Conservation (phyloP, 2,888 invertebrate genomes). For the Drosophila neotestacea region DNA sequence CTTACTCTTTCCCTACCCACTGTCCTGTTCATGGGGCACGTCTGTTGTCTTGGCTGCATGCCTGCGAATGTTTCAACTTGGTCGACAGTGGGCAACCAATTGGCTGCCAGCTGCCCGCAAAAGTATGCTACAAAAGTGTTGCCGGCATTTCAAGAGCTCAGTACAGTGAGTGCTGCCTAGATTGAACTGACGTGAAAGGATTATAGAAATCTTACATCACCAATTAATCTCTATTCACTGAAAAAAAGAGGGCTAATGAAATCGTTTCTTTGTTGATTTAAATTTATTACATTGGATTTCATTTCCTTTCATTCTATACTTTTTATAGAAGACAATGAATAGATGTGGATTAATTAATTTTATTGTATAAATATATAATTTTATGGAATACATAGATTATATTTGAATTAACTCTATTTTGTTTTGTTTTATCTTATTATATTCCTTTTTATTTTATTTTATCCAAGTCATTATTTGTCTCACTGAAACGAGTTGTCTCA, state of each 20-base stretch:
- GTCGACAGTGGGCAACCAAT: conserved; percentile 50
- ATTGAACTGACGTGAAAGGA: too few relatives aligned
- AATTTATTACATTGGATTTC: too few relatives aligned
- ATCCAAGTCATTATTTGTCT: neutral
- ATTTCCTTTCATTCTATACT: too few relatives aligned
- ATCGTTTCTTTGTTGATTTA: too few relatives aligned
- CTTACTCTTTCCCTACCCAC: neutral
- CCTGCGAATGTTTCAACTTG: conserved; percentile 47
- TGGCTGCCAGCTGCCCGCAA: conserved; percentile 60
- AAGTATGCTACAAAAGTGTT: conserved; percentile 68
- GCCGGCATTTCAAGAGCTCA: conserved; percentile 17
- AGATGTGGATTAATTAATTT: too few relatives aligned
- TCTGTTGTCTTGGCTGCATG: conserved; percentile 51
- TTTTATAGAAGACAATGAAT: too few relatives aligned
- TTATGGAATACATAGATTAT: too few relatives aligned
- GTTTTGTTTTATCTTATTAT: neutral
- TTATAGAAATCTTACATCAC: too few relatives aligned
- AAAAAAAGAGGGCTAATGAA: too few relatives aligned
- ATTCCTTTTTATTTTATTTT: neutral
- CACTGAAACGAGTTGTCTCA: neutral
- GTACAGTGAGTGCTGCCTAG: conserved; percentile 25
- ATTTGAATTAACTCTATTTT: too few relatives aligned
- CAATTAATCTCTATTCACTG: too few relatives aligned
- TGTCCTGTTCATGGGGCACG: conserved; percentile 2
- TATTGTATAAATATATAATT: too few relatives aligned